Conservation (phyloP, 2,888 invertebrate genomes). For the Drosophila ustulata region DNA sequence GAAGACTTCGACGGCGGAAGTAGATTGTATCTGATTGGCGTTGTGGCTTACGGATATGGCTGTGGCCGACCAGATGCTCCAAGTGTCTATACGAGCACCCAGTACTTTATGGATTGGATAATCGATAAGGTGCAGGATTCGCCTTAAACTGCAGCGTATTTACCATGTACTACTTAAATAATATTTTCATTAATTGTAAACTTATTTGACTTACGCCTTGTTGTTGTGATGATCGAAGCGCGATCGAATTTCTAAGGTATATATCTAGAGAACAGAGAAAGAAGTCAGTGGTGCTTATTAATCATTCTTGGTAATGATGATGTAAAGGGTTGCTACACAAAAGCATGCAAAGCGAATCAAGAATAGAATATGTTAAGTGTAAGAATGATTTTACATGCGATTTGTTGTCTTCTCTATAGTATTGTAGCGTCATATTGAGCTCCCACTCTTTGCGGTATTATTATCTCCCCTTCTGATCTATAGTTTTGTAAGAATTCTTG, state of each 20-base stretch:
- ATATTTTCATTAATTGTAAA: too few relatives aligned
- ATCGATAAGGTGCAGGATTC: slow-evolving; percentile 80
- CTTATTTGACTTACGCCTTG: too few relatives aligned
- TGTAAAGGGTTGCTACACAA: not conserved
- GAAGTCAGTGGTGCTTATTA: slow-evolving; percentile 44
- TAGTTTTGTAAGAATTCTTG: not conserved
- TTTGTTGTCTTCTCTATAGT: slow-evolving; percentile 66
- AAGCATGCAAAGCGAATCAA: not conserved
- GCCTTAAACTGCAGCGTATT: slow-evolving; percentile 15
- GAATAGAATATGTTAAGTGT: not conserved
- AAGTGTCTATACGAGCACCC: slow-evolving; percentile 88
- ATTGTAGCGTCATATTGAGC: slow-evolving; percentile 27
- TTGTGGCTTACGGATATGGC: slow-evolving; percentile 89
- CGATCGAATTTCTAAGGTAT: too few relatives aligned
- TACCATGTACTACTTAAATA: too few relatives aligned
- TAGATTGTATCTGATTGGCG: slow-evolving; percentile 86
- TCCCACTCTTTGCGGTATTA: slow-evolving; percentile 35
- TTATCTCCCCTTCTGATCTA: not conserved
- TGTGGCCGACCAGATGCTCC: slow-evolving; percentile 88
- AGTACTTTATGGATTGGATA: slow-evolving; percentile 88
- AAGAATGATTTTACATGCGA: slow-evolving; percentile 42
- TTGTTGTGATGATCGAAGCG: too few relatives aligned
- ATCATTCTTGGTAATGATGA: slow-evolving; percentile 69
- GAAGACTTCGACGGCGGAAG: too few relatives aligned
- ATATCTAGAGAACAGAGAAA: too few relatives aligned